Conservation (phyloP, 1,140 invertebrate genomes). For the Drosophila truncata region DNA sequence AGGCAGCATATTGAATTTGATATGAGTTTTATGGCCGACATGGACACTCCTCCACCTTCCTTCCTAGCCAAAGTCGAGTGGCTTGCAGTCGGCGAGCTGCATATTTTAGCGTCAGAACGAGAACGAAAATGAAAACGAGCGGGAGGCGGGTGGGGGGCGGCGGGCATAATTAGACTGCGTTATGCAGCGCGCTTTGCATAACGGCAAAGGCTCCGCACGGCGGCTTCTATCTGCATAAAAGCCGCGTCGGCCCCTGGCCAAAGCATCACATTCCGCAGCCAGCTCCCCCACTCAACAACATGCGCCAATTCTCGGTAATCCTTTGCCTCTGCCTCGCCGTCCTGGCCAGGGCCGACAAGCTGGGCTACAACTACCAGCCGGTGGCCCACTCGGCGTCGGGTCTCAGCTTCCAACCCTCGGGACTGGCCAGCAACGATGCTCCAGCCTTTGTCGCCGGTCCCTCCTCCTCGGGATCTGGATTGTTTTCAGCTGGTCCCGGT, state of each 20-base stretch:
- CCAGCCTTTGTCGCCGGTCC: conserved; percentile 45
- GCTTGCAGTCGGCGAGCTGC: conserved; percentile 29
- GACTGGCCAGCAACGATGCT: conserved; percentile 37
- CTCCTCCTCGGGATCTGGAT: neutral
- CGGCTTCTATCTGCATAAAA: conserved; percentile 60
- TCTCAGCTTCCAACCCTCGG: conserved; percentile 63
- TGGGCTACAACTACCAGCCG: conserved; percentile 80
- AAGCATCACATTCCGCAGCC: conserved; percentile 47
- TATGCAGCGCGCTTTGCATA: conserved; percentile 60
- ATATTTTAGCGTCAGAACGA: conserved; percentile 47
- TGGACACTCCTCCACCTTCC: conserved; percentile 22
- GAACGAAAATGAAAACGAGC: conserved; percentile 1
- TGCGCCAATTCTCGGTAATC: conserved; percentile 54
- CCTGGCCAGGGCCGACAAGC: conserved; percentile 70
- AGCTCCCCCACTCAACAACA: conserved; percentile 60
- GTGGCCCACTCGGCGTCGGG: conserved; percentile 69
- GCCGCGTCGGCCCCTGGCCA: conserved; percentile 10
- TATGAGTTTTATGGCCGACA: conserved; percentile 53
- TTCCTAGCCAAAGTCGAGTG: conserved; percentile 16
- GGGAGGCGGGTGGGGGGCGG: neutral
- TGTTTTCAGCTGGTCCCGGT: conserved; percentile 21
- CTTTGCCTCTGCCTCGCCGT: conserved; percentile 63
- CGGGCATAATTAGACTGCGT: conserved; percentile 48
- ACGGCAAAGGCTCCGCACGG: conserved; percentile 52
- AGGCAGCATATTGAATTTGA: conserved; percentile 74